Evolutionary conservation across 2,113 vertebrate species (phyloP), one percentile per base, ranked within the genome.

Genomic region (Cnemophilus loriae): DNA sequence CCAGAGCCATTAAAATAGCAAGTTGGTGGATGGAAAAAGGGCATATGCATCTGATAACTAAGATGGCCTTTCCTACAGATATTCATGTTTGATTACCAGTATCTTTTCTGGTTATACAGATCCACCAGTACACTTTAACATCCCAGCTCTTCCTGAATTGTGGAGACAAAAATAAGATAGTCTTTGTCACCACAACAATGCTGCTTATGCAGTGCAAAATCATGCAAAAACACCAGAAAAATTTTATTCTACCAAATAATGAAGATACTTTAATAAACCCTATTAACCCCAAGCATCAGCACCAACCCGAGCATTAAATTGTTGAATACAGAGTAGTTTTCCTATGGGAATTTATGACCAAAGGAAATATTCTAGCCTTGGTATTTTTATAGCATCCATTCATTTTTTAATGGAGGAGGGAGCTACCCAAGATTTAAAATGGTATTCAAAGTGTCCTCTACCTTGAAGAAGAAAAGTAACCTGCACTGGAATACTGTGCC

Each of bases 401-500:
- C 1, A 32, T 63, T 70, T 89, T 87, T 87, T 33, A 68, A 32
- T 27, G n/a, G 37, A 52, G 59, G 9, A 83, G 13, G 13, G 32
- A 41, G 6, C 22, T 39, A 84, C 30, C 8, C n/a, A 87, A 75
- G 53, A 68, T 37, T 78, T 74, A 41, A 78, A 80, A 92, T 42
- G 11, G 10, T n/a, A n/a, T 57, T 81, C 50, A 24, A 57, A 81
- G 37, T 26, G 37, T 67, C 46, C 42, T 88, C 42, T 80, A 6
- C 42, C 35, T 69, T 79, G 65, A 78, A 65, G 37, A 73, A 63
- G 49, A 57, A 81, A 82, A 77, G 44, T 33, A 73, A 33, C 20
- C 28, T 65, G 28, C 32, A 74, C 9, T 0, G 1, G 30, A 28
- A 80, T 46, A 83, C 13, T 0, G 0, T 42, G 22, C n/a, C 41